Evolutionary conservation across 2,113 vertebrate genomes (phyloP), one percentile per base, ranked within the genome.

Genomic region (Donacobius atricapilla): DNA sequence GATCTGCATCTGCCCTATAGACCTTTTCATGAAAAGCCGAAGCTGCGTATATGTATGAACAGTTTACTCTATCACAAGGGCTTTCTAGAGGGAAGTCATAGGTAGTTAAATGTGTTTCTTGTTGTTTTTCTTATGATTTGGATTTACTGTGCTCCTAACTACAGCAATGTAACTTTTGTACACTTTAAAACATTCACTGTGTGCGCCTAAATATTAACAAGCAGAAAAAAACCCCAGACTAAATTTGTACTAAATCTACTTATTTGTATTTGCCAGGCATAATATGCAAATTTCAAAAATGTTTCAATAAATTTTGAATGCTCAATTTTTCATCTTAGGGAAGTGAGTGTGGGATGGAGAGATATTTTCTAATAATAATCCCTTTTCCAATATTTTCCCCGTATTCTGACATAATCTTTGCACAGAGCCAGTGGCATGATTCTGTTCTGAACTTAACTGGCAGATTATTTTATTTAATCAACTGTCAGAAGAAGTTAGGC

Each of bases 391-490:
- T 28, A 28, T 77, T 68, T 89, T 72, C 33, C 42, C 28, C 54
- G 8, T 28, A 30, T 51, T 76, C 77, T 91, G 22, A 22, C 20
- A 60, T 56, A 80, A 71, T 31, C 5, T 28, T 79, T 80, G 10
- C 15, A 45, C 5, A 56, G 45, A 90, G 9, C 18, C 21, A 85
- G 47, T 5, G 50, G 48, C 6, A 15, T 56, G 15, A 70, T 50
- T 87, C 24, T 71, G 21, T 71, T 87, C 27, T 64, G 39, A 87
- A 81, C 23, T 73, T 63, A n/a, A 47, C 44, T 51, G 51, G 21
- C 70, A 82, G 28, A 31, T 83, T 86, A 37, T 86, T 66, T 25
- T 81, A 20, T 70, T 66, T 87, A 84, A 73, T 84, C 37, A 73
- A 25, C 45, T 72, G 54, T 69, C 25, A 33, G 23, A 83, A 33